Conservation (phyloP, 1,140 invertebrate species). For the Cydia fagiglandana region DNA sequence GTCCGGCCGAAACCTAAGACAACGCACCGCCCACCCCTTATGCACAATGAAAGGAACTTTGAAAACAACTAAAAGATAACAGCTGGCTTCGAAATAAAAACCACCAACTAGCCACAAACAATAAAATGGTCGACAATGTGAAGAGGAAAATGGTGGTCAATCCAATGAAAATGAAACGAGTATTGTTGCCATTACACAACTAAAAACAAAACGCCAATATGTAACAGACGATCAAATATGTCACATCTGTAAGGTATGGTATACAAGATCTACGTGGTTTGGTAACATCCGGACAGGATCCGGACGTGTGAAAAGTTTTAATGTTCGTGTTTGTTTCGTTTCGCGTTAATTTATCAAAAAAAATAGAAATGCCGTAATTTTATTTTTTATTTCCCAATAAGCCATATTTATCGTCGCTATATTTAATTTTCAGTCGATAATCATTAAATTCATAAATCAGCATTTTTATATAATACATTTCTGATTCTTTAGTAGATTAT, state of each 20-base stretch:
- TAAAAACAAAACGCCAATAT: neutral
- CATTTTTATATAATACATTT: neutral
- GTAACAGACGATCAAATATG: neutral
- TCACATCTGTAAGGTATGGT: neutral
- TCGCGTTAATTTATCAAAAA: too few relatives aligned
- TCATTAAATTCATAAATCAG: neutral
- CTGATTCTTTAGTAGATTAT: neutral
- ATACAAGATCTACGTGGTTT: too few relatives aligned
- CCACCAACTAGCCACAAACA: conserved; percentile 56
- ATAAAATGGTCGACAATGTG: conserved; percentile 34
- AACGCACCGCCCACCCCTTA: conserved; percentile 73
- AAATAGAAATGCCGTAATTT: too few relatives aligned
- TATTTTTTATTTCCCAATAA: too few relatives aligned
- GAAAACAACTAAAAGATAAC: conserved; percentile 66
- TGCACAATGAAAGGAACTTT: conserved; percentile 65
- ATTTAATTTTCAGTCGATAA: neutral
- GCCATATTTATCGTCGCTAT: too few relatives aligned
- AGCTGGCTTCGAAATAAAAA: conserved; percentile 47
- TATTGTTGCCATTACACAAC: conserved; percentile 9
- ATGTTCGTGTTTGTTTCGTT: too few relatives aligned
- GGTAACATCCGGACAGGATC: too few relatives aligned
- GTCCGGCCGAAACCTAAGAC: conserved; percentile 76
- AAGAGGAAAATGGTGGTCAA: conserved; percentile 31
- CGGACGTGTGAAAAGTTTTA: too few relatives aligned
- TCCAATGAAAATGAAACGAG: neutral